Evolutionary conservation across 2,888 invertebrate genomes (phyloP).

Genomic region (Seladonia tumulorum): DNA sequence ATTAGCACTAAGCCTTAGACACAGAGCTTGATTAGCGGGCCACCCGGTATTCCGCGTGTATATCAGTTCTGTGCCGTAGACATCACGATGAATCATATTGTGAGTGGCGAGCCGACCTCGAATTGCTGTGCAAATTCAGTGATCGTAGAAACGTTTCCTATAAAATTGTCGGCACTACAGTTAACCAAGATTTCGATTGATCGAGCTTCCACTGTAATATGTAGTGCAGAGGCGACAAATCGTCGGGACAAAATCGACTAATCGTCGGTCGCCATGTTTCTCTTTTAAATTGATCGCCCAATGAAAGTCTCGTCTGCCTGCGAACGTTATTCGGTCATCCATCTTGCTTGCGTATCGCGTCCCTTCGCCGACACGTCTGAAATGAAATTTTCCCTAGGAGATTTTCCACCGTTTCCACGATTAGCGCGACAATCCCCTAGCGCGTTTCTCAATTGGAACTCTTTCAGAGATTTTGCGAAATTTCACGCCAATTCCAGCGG

Average conservation of each 20-base stretch:
- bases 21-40: constrained; percentile 73
- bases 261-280: neutral
- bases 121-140: neutral
- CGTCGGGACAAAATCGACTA: constrained; percentile 1
- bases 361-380: constrained; percentile 6
- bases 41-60: constrained; percentile 58
- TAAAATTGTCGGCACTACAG: neutral
- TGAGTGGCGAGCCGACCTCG: constrained; percentile 10
- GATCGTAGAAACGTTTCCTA: neutral
- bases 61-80: constrained; percentile 13
- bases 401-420: neutral
- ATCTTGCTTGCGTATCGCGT: neutral
- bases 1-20: constrained; percentile 75
- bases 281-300: constrained; percentile 15
- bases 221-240: neutral
- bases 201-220: neutral
- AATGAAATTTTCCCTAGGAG: constrained; percentile 7
- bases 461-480: neutral
- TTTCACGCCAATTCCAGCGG: neutral
- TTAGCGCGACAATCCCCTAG: neutral
- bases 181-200: neutral
- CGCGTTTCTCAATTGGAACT: neutral
- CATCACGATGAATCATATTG: constrained; percentile 40
- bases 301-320: constrained; percentile 25
- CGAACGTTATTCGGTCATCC: constrained; percentile 1